phyloP scores from a whole-genome alignment of 2,113 vertebrate genomes.

The Gambusia holbrooki region DNA sequence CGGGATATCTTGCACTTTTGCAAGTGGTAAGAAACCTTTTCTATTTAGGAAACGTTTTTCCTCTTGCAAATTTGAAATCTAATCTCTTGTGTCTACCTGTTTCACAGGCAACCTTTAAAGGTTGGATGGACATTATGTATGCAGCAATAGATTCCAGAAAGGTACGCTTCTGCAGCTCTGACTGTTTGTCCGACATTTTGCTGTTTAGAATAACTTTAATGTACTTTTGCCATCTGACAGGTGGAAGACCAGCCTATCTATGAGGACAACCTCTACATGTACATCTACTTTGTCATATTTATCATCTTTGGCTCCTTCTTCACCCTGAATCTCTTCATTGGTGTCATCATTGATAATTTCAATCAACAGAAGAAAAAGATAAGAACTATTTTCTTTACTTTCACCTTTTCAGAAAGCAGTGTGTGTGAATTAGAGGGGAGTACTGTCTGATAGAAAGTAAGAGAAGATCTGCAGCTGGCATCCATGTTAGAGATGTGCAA shows the following conservation, averaged over 20 bases:
- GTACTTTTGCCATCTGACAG: slow-evolving; percentile 55
- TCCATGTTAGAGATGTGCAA: background rate
- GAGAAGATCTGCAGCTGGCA: background rate
- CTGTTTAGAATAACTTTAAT: background rate
- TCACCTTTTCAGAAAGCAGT: background rate
- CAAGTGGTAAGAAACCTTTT: slow-evolving; percentile 87
- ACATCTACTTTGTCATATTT: slow-evolving; percentile 99
- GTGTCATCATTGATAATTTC: slow-evolving; percentile 99
- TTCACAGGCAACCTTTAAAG: slow-evolving; percentile 95
- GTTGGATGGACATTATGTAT: slow-evolving; percentile 99
- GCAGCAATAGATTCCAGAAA: slow-evolving; percentile 96
- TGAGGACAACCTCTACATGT: slow-evolving; percentile 98
- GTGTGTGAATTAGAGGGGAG: background rate
- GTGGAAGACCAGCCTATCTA: slow-evolving; percentile 90
- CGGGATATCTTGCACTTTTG: slow-evolving; percentile 94
- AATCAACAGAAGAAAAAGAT: slow-evolving; percentile 99
- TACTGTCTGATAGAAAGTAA: too few relatives aligned
- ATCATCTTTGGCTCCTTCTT: slow-evolving; percentile 99
- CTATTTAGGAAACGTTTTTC: background rate
- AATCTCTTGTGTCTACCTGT: slow-evolving; percentile 20
- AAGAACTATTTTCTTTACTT: slow-evolving; percentile 73
- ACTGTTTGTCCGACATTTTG: background rate
- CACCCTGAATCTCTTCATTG: slow-evolving; percentile 98
- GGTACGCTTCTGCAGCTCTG: slow-evolving; percentile 72
- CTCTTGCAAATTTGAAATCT: background rate